Percentiles rank a stretch among this genome's conserved stretches.
Conservation (phyloP, 2,888 invertebrate species). For the Diplolepis rosae region DNA sequence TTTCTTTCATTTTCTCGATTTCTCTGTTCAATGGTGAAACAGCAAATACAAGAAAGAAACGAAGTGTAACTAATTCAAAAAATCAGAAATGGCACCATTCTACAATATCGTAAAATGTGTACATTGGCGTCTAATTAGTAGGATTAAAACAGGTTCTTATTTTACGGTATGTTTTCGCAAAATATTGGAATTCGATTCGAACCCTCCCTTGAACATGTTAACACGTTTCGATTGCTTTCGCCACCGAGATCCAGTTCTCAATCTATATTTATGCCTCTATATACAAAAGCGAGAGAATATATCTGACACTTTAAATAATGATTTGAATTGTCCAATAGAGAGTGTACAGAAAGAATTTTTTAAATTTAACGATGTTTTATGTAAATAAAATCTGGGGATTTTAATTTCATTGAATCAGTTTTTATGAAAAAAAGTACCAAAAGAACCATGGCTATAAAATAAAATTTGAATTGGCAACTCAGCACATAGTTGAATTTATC, state of each 20-base stretch:
- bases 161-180: conserved; percentile 2
- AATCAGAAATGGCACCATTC: neutral
- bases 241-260: conserved; percentile 5
- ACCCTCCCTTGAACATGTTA: neutral
- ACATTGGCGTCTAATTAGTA: conserved; percentile 22
- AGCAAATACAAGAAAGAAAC: neutral
- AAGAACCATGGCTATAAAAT: too few relatives aligned
- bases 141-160: neutral
- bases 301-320: neutral
- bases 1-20: neutral
- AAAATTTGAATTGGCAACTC: neutral
- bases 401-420: too few relatives aligned
- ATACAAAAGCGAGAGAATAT: neutral
- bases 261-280: neutral
- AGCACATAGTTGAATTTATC: neutral
- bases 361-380: too few relatives aligned
- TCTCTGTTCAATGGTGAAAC: neutral
- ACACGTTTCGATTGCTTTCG: conserved; percentile 13
- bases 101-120: neutral
- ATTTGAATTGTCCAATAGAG: neutral
- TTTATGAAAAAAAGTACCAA: too few relatives aligned
- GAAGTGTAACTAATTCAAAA: neutral
- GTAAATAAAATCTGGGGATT: too few relatives aligned
- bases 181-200: conserved; percentile 20
- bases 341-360: too few relatives aligned